Evolutionary conservation across 2,888 invertebrate genomes (phyloP).

Genomic region (Drosophila koepferae): DNA sequence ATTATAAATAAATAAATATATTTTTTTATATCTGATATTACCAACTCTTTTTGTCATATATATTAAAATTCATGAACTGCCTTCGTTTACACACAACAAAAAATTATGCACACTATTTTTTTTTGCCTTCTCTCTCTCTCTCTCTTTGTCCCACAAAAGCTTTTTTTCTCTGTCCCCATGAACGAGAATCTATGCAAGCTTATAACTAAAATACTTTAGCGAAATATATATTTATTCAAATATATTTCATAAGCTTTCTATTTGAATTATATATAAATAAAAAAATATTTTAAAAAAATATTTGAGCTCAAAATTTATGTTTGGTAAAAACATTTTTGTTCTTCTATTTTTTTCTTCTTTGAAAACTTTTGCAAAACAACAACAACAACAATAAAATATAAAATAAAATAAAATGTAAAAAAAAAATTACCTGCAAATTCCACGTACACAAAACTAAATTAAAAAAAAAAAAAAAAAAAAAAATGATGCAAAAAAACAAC

Average conservation of each 20-base stretch:
- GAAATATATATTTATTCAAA: conserved; percentile 24
- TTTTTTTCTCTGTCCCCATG: conserved; percentile 44
- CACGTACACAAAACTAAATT: conserved; percentile 31
- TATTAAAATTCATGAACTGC: conserved; percentile 24
- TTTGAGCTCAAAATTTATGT: conserved; percentile 62
- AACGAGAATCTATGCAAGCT: conserved; percentile 43
- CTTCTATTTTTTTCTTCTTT: conserved; percentile 71
- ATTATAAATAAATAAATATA: not conserved
- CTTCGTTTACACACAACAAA: conserved; percentile 26
- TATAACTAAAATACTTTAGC: conserved; percentile 36
- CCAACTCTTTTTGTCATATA: conserved; percentile 23
- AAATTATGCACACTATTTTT: conserved; percentile 41
- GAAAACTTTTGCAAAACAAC: conserved; percentile 42
- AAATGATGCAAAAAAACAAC: not conserved
- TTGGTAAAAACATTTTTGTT: conserved; percentile 75
- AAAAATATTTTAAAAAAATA: conserved; percentile 27
- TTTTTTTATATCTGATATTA: not conserved
- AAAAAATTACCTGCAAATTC: conserved; percentile 15
- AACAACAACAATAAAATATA: conserved; percentile 1
- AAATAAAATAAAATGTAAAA: too few species aligned
- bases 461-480: not conserved
- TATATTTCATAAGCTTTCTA: conserved; percentile 51
- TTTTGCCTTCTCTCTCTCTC: conserved; percentile 8
- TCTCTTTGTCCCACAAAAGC: conserved; percentile 37
- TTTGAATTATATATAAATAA: conserved; percentile 44